phyloP scores from a whole-genome alignment of 1,140 invertebrate genomes.

The Odontomachus brunneus region DNA sequence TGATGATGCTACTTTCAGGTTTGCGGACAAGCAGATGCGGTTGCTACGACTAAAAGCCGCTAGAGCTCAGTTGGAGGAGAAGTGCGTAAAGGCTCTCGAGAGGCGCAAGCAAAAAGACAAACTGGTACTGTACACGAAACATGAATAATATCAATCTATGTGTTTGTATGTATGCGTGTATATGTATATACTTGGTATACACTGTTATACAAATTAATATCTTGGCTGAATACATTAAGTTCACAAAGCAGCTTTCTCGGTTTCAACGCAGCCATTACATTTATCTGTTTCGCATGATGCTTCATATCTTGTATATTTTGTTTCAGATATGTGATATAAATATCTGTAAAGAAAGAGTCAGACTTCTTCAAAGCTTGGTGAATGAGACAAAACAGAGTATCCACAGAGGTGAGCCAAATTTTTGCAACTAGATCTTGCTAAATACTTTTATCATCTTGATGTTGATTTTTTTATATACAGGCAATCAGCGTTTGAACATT shows the following conservation, averaged over 20 bases:
- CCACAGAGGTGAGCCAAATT: conserved; percentile 83
- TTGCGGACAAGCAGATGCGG: conserved; percentile 88
- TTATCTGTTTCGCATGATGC: too few relatives aligned
- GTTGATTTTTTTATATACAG: conserved; percentile 70
- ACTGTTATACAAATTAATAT: too few relatives aligned
- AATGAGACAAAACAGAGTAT: conserved; percentile 88
- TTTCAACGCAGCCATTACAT: too few relatives aligned
- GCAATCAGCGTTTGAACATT: conserved; percentile 84
- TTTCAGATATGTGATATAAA: conserved; percentile 88
- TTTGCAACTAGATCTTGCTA: conserved; percentile 20
- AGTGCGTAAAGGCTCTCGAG: conserved; percentile 86
- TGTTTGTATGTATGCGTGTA: neutral
- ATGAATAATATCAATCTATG: neutral
- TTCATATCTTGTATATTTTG: conserved; percentile 44
- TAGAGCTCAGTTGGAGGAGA: conserved; percentile 86
- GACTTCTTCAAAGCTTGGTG: conserved; percentile 87
- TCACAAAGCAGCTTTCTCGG: too few relatives aligned
- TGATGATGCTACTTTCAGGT: conserved; percentile 81
- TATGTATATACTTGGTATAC: neutral
- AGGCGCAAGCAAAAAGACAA: conserved; percentile 87
- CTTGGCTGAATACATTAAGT: too few relatives aligned
- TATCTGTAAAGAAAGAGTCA: conserved; percentile 88
- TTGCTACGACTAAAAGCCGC: conserved; percentile 87
- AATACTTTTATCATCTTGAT: conserved; percentile 26
- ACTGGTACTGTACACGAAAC: conserved; percentile 81